A percentile compares a stretch with the other conserved stretches of the same genome.
phyloP scores from a whole-genome alignment of 1,140 invertebrate species.

The Globodera ellingtonae region DNA sequence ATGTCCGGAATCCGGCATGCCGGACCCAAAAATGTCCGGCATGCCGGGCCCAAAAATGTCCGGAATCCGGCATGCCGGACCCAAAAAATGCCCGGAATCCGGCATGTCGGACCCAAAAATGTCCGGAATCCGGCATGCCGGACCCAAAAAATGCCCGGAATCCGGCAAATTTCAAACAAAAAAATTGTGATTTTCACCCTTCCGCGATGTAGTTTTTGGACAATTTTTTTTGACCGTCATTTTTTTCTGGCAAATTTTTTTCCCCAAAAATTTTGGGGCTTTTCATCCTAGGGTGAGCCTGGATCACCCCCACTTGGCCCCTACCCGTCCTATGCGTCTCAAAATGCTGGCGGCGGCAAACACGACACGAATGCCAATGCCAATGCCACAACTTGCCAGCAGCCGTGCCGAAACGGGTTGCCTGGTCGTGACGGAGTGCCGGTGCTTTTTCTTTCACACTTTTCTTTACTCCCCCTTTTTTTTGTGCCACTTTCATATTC shows the following conservation, averaged over 20 bases:
- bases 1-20: too few relatives aligned
- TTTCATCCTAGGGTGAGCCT: constrained; percentile 43
- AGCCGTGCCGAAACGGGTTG: constrained; percentile 1
- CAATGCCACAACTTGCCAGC: not conserved
- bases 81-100: too few relatives aligned
- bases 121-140: too few relatives aligned
- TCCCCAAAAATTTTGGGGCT: constrained; percentile 4
- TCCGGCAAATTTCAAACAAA: too few relatives aligned
- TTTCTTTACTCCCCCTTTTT: constrained; percentile 1
- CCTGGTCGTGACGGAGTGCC: constrained; percentile 26
- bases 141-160: too few relatives aligned
- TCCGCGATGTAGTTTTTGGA: too few relatives aligned
- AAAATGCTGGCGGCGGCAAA: not conserved
- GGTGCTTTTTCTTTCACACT: constrained; percentile 16
- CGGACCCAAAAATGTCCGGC: too few relatives aligned
- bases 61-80: too few relatives aligned
- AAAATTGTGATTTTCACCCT: too few relatives aligned
- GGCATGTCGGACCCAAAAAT: too few relatives aligned
- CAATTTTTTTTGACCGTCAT: not conserved
- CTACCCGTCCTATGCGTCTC: not conserved
- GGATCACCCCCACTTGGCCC: constrained; percentile 21
- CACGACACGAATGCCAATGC: not conserved
- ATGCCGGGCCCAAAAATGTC: too few relatives aligned
- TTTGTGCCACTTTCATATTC: constrained; percentile 8
- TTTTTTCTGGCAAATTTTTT: constrained; percentile 7